phyloP scores from a whole-genome alignment of 2,113 vertebrate genomes.

The Rhagologus leucostigma region DNA sequence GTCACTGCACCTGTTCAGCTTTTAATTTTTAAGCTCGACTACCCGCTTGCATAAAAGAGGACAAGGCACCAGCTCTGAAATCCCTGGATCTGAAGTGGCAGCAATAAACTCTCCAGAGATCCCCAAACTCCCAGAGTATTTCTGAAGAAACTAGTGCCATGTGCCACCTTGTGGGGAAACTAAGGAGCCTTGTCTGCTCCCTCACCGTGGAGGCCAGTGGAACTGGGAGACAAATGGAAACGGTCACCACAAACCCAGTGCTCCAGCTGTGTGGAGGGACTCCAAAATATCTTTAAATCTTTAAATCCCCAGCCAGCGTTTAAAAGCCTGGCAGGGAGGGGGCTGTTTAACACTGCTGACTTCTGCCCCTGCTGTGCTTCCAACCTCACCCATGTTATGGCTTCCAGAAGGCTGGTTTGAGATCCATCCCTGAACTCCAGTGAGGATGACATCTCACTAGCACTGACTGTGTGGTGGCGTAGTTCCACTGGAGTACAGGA shows the following conservation, averaged over 20 bases:
- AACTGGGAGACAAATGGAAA: background rate
- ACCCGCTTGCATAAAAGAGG: background rate
- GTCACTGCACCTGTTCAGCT: conserved; percentile 31
- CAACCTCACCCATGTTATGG: background rate
- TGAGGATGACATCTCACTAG: background rate
- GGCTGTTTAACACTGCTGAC: background rate
- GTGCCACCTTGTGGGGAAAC: conserved; percentile 65
- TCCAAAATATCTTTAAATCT: background rate
- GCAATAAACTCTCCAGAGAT: background rate
- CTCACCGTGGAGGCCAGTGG: background rate
- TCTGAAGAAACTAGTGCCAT: background rate
- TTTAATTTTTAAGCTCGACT: background rate
- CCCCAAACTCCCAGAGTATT: background rate
- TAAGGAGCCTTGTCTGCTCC: background rate
- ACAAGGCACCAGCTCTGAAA: background rate
- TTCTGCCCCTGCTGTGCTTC: background rate
- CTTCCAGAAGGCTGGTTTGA: background rate
- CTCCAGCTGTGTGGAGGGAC: background rate
- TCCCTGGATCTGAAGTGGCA: background rate
- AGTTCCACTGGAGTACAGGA: background rate
- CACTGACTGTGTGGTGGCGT: background rate
- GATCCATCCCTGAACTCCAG: background rate
- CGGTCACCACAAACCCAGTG: background rate
- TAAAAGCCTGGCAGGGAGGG: background rate
- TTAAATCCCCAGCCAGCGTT: background rate